Evolutionary conservation across 2,113 vertebrate genomes (phyloP).

Genomic region (Isurus oxyrinchus): DNA sequence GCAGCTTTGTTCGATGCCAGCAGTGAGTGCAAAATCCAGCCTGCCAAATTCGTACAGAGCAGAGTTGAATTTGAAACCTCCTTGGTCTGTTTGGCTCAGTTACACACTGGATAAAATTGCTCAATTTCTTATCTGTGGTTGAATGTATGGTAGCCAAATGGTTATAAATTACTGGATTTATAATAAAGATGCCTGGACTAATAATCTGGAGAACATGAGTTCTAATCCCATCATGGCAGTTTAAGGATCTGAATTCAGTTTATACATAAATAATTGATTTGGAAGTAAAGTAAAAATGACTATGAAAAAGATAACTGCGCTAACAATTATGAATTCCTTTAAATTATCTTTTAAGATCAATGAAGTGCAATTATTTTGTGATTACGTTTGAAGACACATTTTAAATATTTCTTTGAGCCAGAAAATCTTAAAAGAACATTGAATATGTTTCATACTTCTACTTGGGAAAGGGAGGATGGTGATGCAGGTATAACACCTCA

Average conservation of each 20-base stretch:
- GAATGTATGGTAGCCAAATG: not conserved
- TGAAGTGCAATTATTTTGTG: not conserved
- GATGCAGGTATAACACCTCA: too few relatives aligned
- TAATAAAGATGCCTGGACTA: not conserved
- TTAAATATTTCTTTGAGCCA: not conserved
- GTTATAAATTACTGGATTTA: not conserved
- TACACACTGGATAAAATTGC: not conserved
- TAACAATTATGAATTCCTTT: not conserved
- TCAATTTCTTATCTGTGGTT: not conserved
- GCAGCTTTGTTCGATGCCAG: too few relatives aligned
- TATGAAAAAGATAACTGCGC: not conserved
- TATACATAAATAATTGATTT: not conserved
- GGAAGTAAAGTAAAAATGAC: not conserved
- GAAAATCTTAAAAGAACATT: not conserved
- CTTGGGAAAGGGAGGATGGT: not conserved
- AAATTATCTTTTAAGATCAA: not conserved
- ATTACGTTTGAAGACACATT: not conserved
- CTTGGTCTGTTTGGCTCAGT: not conserved
- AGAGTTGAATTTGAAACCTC: not conserved
- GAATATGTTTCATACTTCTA: not conserved
- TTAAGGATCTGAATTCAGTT: not conserved
- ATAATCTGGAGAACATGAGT: not conserved
- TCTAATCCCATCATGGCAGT: not conserved
- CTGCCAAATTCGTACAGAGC: not conserved
- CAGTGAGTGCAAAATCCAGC: not conserved